Evolutionary conservation across 1,140 invertebrate species (phyloP).

Genomic region (Drosophila rufa): DNA sequence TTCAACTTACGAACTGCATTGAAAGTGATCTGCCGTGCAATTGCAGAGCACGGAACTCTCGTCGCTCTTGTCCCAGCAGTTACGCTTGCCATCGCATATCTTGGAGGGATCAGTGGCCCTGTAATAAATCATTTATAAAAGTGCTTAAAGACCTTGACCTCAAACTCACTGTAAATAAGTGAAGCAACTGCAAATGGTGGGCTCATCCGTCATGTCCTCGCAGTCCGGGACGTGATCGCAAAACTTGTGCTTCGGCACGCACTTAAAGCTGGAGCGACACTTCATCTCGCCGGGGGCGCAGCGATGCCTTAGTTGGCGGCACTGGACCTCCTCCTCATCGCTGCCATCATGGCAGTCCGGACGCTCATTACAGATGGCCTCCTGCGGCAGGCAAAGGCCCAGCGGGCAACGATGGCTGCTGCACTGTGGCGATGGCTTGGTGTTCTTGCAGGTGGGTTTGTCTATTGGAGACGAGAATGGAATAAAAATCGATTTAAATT

Average conservation of each 20-base stretch:
- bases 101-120: slow-evolving; percentile 87
- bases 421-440: slow-evolving; percentile 84
- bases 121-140: neutral
- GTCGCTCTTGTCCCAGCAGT: slow-evolving; percentile 93
- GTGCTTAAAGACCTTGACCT: no score
- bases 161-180: slow-evolving; percentile 87
- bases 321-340: slow-evolving; percentile 88
- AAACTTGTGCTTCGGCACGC: slow-evolving; percentile 89
- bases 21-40: slow-evolving; percentile 86
- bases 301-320: slow-evolving; percentile 67
- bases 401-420: slow-evolving; percentile 87
- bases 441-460: slow-evolving; percentile 50
- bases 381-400: slow-evolving; percentile 89
- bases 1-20: slow-evolving; percentile 86
- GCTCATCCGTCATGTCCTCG: slow-evolving; percentile 90
- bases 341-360: slow-evolving; percentile 89
- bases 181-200: slow-evolving; percentile 88
- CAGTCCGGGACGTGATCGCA: slow-evolving; percentile 90
- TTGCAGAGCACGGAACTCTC: slow-evolving; percentile 89
- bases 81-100: slow-evolving; percentile 91
- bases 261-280: slow-evolving; percentile 88
- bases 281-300: slow-evolving; percentile 87
- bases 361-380: slow-evolving; percentile 89
- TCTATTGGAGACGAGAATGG: slow-evolving; percentile 32
- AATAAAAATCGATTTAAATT: slow-evolving; percentile 7